Evolutionary conservation across 1,140 invertebrate species (phyloP).

Genomic region (Leptonema lineaticorne): DNA sequence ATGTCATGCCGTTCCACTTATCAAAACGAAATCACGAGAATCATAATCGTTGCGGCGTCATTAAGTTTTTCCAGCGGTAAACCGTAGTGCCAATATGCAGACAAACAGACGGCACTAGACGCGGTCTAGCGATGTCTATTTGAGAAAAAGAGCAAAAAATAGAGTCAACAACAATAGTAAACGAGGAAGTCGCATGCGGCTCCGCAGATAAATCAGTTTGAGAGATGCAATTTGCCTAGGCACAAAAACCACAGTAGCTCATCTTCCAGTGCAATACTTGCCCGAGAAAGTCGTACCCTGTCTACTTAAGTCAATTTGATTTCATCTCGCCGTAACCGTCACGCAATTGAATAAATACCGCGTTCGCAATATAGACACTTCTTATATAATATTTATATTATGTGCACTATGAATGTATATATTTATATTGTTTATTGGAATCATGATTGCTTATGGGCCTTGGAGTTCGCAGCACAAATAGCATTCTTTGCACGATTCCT

Average conservation of each 20-base stretch:
- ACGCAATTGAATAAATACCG: background rate
- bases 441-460: slow-evolving; percentile 31
- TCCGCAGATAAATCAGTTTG: slow-evolving; percentile 31
- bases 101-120: no score
- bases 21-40: slow-evolving; percentile 30
- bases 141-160: background rate
- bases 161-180: slow-evolving; percentile 24
- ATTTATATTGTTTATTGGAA: background rate
- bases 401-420: background rate
- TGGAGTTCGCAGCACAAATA: slow-evolving; percentile 31
- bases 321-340: slow-evolving; percentile 2
- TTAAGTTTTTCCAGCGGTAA: slow-evolving; percentile 26
- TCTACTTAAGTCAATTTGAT: slow-evolving; percentile 22
- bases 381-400: slow-evolving; percentile 13
- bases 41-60: slow-evolving; percentile 15
- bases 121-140: no score
- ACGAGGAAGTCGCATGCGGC: slow-evolving; percentile 20
- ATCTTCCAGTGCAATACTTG: slow-evolving; percentile 29
- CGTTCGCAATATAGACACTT: background rate
- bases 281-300: slow-evolving; percentile 21
- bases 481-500: slow-evolving; percentile 38
- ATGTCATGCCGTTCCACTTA: slow-evolving; percentile 7
- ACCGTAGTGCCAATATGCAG: no score
- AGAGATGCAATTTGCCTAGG: slow-evolving; percentile 27
- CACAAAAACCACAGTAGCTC: slow-evolving; percentile 28